Conservation (phyloP, 2,888 invertebrate species). For the Thymelicus sylvestris region DNA sequence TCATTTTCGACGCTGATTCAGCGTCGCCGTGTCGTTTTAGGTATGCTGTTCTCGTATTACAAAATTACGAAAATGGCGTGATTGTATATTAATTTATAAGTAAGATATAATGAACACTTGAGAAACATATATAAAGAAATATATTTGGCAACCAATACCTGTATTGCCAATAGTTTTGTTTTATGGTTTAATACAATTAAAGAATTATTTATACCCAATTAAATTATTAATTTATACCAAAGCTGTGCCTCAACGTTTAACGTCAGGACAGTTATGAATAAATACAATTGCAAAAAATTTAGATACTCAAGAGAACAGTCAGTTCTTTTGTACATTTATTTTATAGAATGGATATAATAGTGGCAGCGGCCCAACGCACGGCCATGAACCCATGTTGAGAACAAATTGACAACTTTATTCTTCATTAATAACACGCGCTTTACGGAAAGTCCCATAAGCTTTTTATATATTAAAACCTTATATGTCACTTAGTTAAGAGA, state of each 20-base stretch:
- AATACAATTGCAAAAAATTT: neutral
- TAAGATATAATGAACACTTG: too few relatives aligned
- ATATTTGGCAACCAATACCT: too few relatives aligned
- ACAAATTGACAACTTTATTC: constrained; percentile 71
- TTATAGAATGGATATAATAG: neutral
- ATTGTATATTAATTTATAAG: too few relatives aligned
- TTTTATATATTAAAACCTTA: neutral
- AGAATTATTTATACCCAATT: too few relatives aligned
- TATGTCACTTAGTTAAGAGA: neutral
- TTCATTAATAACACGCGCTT: constrained; percentile 60
- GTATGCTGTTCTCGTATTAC: too few relatives aligned
- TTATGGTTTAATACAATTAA: too few relatives aligned
- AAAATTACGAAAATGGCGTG: too few relatives aligned
- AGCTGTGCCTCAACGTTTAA: neutral
- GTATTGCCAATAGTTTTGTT: too few relatives aligned
- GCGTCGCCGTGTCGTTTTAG: too few relatives aligned
- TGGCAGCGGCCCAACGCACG: neutral
- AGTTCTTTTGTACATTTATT: neutral
- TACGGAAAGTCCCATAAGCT: constrained; percentile 49
- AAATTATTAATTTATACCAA: too few relatives aligned
- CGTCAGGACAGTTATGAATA: neutral
- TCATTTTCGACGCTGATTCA: too few relatives aligned
- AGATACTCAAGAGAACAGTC: neutral
- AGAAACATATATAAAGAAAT: too few relatives aligned
- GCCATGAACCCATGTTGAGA: constrained; percentile 54